Evolutionary conservation across 2,888 invertebrate species (phyloP), one percentile per base, ranked within the genome.

Genomic region (Protula sp.): DNA sequence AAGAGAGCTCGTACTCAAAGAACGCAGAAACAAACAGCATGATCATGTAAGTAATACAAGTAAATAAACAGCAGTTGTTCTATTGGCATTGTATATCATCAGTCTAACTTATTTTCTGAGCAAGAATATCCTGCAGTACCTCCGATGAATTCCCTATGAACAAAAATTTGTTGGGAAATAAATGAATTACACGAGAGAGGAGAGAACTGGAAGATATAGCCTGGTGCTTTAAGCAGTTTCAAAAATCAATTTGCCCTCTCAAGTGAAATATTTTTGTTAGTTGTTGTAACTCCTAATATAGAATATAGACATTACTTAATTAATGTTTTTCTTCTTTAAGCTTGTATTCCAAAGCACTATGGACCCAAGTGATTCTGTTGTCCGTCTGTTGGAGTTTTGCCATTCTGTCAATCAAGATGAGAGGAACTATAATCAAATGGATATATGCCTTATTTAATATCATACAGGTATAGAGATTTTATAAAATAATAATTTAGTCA

Each of bases 1-100:
- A 78, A 64, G 81, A 81, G 73, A 81, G 79, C 62, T 78, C 81
- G 0, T 81, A 81, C 55, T 80, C 80, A 4, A 81, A 81, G 62
- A 79, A 76, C 62, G 81, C 80, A 60, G 76, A 77, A 64, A 77
- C 78, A 14, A 81, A 81, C 63, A 80, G 80, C 70, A 73, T 76
- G 29, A 80, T 81, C 27, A 65, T 72, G 81, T 81, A 69, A 75
- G 78, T 67, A 38, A 38, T 38, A 55, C 51, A n/a, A 31, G 22
- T 2, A 30, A 19, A 50, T 55, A n/a, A 2, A n/a, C n/a, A n/a
- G n/a, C n/a, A 38, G 9, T 38, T 38, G 38, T 38, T 38, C 38
- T n/a, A n/a, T n/a, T n/a, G n/a, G n/a, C n/a, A n/a, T n/a, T n/a
- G n/a, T n/a, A n/a, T n/a, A n/a, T n/a, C n/a, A n/a, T n/a, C n/a